Evolutionary conservation across 1,140 invertebrate species (phyloP), one percentile per base, ranked within the genome.

Genomic region (Popillia japonica): DNA sequence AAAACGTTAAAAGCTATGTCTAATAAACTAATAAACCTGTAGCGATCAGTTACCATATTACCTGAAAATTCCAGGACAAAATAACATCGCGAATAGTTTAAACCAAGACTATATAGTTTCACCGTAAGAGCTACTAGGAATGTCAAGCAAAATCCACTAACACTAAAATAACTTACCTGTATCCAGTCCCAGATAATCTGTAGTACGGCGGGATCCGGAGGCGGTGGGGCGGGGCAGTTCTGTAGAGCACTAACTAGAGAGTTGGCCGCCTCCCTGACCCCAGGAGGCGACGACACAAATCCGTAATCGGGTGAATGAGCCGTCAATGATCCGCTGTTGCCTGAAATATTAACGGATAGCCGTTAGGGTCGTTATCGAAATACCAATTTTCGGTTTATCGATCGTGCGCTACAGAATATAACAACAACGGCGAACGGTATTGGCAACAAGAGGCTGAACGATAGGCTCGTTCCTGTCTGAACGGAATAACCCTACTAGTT

Each of bases 271-370:
- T 86, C 86, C 73, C 83, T 77, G 0, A 86, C 81, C 17, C 83
- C 82, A n/a, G 82, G 82, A 10, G 83, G 82, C n/a, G 80, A 79
- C 41, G 78, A 79, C 22, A 75, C 78, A 76, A 85, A 85, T 8
- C 84, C 84, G 79, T 86, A 86, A 72, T 86, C 86, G 6, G 86
- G 86, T 9, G 86, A 86, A 81, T 86, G 85, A 6, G 85, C 80
- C 23, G 81, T 84, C 61, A 85, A 78, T 9, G 84, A 83, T 41
- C 83, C 83, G 40, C 81, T 85, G 77, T 84, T 85, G 77, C 86
- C 86, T 86, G 80, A 75, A 85, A 85, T 72, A 78, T 76, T 76
- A 42, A 72, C 20, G 20, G 41, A 41, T 44, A 17, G 20, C 41
- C 72, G 72, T 74, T 34, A 74, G 41, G 27, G 41, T 44, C 72